Percentiles rank a stretch among this genome's conserved stretches.
phyloP scores from a whole-genome alignment of 2,797 vertebrate species.

The Gymnopithys bicolor region DNA sequence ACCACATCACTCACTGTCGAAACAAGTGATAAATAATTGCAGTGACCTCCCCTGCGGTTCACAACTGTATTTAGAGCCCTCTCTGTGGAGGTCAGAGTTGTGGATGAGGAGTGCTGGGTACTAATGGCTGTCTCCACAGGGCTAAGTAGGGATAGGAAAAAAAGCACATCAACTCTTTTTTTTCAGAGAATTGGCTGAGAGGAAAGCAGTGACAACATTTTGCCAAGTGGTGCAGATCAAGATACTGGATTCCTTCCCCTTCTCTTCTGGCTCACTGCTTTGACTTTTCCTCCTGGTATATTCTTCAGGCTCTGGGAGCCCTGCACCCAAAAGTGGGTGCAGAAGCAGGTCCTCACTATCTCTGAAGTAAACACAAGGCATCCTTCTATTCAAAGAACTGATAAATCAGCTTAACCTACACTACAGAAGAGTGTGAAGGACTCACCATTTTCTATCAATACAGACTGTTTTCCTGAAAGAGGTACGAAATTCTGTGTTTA shows the following conservation, averaged over 20 bases:
- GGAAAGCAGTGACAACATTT: neutral
- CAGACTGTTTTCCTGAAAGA: neutral
- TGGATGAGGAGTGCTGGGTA: neutral
- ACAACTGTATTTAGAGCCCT: neutral
- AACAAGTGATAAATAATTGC: constrained; percentile 3
- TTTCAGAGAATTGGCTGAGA: neutral
- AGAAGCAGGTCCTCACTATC: neutral
- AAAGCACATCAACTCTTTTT: neutral
- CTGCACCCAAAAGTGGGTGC: neutral
- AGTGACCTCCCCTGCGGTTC: neutral
- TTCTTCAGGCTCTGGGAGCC: neutral
- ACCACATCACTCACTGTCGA: neutral
- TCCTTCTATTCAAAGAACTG: neutral
- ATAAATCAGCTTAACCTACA: neutral
- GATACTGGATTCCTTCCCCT: neutral
- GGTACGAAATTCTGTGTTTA: neutral
- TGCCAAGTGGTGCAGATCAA: neutral
- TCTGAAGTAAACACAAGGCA: neutral
- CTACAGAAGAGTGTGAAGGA: neutral
- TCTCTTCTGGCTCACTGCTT: neutral
- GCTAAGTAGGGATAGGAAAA: neutral
- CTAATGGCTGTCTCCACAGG: neutral
- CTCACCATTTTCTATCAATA: accelerated
- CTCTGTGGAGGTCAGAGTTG: neutral
- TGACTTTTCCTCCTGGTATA: neutral